phyloP scores from a whole-genome alignment of 2,888 invertebrate genomes.

The Dexiosoma caninum region DNA sequence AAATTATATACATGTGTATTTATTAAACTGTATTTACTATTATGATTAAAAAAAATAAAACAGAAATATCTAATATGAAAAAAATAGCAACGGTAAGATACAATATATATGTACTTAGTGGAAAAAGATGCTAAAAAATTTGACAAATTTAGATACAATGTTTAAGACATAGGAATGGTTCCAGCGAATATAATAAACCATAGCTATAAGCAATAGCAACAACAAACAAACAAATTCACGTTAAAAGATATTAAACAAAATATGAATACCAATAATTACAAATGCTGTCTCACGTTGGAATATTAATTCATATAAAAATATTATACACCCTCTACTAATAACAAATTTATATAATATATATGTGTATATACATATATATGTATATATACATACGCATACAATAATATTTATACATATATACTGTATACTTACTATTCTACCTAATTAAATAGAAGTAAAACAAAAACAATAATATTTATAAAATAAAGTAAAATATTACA shows the following conservation, averaged over 20 bases:
- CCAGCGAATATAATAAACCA: constrained; percentile 1
- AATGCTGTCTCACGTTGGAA: constrained; percentile 72
- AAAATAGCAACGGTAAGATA: constrained; percentile 7
- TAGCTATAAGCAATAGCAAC: constrained; percentile 13
- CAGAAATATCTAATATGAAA: constrained; percentile 28
- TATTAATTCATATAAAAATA: constrained; percentile 67
- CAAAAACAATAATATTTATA: constrained; percentile 64
- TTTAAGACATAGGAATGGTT: neutral
- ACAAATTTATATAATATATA: constrained; percentile 41
- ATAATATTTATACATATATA: constrained; percentile 65
- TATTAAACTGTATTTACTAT: constrained; percentile 59
- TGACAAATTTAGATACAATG: constrained; percentile 20
- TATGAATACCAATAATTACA: constrained; percentile 23
- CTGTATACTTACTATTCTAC: constrained; percentile 55
- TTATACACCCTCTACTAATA: constrained; percentile 55
- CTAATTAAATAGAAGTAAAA: constrained; percentile 61
- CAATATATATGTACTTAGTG: constrained; percentile 21
- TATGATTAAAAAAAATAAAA: constrained; percentile 30
- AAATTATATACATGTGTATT: constrained; percentile 63
- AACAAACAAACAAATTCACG: constrained; percentile 50
- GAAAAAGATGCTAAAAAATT: constrained; percentile 16
- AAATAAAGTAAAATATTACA: constrained; percentile 61
- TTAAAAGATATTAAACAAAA: constrained; percentile 62
- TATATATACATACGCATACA: too few species aligned
- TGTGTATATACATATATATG: too few species aligned